These are phyloP conservation scores for chimpanzee (Pan troglodytes) DNA, from an alignment of 2,113 vertebrate species.

Conservation along the genomic window NHGRI_mPanTro3-v2.1_pri NC_072410.2:76011001-76011500, in stretches of 20 bases:
- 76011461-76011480: conserved; percentile 16
- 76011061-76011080: conserved; percentile 78
- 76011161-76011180: conserved; percentile 43
- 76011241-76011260: background rate
- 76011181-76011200: background rate
- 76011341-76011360: background rate
- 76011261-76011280: background rate
- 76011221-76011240: conserved; percentile 28
- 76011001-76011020: conserved; percentile 70
- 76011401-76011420: background rate
- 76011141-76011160: conserved; percentile 68
- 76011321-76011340: background rate
- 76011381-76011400: background rate
- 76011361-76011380: background rate
- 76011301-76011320: background rate
- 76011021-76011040: conserved; percentile 78
- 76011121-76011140: conserved; percentile 66
- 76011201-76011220: conserved; percentile 26
- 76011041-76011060: conserved; percentile 77
- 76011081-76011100: conserved; percentile 76
- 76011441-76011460: background rate
- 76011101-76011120: conserved; percentile 69
- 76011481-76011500: conserved; percentile 20
- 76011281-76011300: background rate
- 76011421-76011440: background rate